Percentiles rank a stretch among this genome's conserved stretches.
Evolutionary conservation across 37 sponge, comb jelly and placozoan genomes (phyloP).

Genomic region (Dysidea cf. avara): DNA sequence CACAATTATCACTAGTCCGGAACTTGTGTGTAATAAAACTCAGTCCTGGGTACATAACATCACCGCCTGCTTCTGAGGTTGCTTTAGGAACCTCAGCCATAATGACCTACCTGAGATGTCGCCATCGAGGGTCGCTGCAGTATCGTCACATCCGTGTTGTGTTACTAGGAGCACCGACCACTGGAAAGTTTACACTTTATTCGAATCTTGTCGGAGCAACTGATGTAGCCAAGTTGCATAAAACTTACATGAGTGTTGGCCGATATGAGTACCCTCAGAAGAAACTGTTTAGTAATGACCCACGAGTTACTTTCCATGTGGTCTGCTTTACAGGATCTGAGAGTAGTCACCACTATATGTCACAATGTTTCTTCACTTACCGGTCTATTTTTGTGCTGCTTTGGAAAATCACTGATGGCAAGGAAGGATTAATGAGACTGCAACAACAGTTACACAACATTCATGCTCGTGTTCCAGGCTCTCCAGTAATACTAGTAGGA

Average conservation of each 20-base stretch:
- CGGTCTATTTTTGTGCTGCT: conserved; percentile 55
- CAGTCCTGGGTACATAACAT: conserved; percentile 34
- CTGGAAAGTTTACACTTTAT: conserved; percentile 56
- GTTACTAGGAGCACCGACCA: conserved; percentile 42
- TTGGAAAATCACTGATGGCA: conserved; percentile 51
- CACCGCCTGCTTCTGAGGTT: conserved; percentile 47
- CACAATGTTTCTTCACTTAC: conserved; percentile 67
- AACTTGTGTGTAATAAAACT: conserved; percentile 37
- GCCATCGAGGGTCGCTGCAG: conserved; percentile 45
- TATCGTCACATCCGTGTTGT: conserved; percentile 68
- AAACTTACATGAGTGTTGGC: conserved; percentile 31
- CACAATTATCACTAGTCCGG: conserved; percentile 51
- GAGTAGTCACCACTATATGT: conserved; percentile 5
- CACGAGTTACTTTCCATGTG: conserved; percentile 50
- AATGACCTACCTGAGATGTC: conserved; percentile 65
- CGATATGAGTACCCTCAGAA: conserved; percentile 11
- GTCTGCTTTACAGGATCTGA: conserved; percentile 51
- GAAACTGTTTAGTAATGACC: conserved; percentile 14
- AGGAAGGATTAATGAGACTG: conserved; percentile 29
- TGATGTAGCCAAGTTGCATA: not conserved
- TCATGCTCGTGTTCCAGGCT: conserved; percentile 63
- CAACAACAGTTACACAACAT: conserved; percentile 53
- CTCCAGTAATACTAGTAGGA: conserved; percentile 54
- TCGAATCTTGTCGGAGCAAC: conserved; percentile 5
- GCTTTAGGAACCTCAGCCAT: conserved; percentile 53